Conservation (phyloP, 92 coral and sea anemone species). For the Meandrina meandrites region DNA sequence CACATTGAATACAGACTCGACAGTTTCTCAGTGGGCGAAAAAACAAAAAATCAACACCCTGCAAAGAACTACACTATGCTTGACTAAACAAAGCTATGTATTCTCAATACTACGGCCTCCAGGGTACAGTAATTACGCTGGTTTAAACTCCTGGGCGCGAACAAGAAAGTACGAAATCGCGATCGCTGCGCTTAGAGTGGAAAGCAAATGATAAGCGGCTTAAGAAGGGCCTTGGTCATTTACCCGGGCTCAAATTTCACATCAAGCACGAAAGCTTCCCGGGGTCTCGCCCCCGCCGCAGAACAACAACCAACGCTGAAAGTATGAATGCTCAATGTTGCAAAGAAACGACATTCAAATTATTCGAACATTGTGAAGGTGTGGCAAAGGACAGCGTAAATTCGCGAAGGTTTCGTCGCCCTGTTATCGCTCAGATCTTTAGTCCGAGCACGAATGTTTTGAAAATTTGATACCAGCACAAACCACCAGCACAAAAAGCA, state of each 20-base stretch:
- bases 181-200: neutral
- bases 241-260: conserved; percentile 22
- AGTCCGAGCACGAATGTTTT: neutral
- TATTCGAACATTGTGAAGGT: conserved; percentile 28
- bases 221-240: neutral
- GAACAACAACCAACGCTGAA: conserved; percentile 1
- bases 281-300: neutral
- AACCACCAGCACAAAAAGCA: neutral
- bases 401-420: neutral
- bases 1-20: neutral
- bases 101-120: neutral
- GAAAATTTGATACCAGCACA: conserved; percentile 29
- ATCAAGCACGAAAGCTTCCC: neutral
- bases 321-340: conserved; percentile 28
- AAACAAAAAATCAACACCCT: conserved; percentile 24
- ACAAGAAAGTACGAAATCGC: neutral
- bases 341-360: conserved; percentile 30
- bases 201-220: conserved; percentile 4
- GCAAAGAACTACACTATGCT: conserved; percentile 11
- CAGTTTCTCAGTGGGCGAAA: neutral
- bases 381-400: conserved; percentile 26
- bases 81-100: conserved; percentile 23
- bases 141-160: conserved; percentile 12
- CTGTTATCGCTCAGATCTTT: conserved; percentile 1
- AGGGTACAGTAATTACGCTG: conserved; percentile 27